These are phyloP conservation scores for Phymorhynchus buccinoides DNA, from an alignment of 1,140 invertebrate species.

Conservation along the genomic window DNA sequence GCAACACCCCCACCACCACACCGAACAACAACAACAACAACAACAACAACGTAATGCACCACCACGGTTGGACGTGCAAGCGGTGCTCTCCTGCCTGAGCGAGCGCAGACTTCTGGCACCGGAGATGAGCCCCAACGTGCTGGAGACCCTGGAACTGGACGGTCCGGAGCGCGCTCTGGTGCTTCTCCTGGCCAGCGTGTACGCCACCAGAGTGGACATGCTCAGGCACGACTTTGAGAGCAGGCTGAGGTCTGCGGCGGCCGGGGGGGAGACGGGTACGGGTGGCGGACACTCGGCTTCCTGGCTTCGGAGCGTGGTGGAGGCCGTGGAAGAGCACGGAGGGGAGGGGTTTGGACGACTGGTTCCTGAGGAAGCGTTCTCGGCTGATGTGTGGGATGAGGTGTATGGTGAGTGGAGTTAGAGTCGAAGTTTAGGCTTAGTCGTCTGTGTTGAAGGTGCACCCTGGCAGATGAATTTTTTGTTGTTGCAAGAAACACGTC, in stretches of 20 bases:
- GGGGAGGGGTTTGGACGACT: not conserved
- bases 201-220: slow-evolving; percentile 19
- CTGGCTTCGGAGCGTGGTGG: not conserved
- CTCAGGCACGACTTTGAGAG: not conserved
- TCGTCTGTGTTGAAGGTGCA: too few relatives aligned
- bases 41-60: not conserved
- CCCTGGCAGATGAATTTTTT: too few relatives aligned
- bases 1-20: too few relatives aligned
- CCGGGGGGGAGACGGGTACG: too few relatives aligned
- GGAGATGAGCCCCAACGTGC: not conserved
- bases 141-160: slow-evolving; percentile 9
- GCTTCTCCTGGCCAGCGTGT: not conserved
- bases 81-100: not conserved
- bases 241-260: not conserved
- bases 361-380: not conserved
- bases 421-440: too few relatives aligned
- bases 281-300: not conserved
- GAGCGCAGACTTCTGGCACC: not conserved
- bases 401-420: not conserved
- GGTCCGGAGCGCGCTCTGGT: not conserved
- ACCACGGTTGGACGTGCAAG: not conserved
- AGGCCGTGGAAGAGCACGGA: not conserved
- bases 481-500: too few relatives aligned
- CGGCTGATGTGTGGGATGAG: not conserved
- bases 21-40: too few relatives aligned